Evolutionary conservation across 2,113 vertebrate genomes (phyloP).

Genomic region (Progne subis): DNA sequence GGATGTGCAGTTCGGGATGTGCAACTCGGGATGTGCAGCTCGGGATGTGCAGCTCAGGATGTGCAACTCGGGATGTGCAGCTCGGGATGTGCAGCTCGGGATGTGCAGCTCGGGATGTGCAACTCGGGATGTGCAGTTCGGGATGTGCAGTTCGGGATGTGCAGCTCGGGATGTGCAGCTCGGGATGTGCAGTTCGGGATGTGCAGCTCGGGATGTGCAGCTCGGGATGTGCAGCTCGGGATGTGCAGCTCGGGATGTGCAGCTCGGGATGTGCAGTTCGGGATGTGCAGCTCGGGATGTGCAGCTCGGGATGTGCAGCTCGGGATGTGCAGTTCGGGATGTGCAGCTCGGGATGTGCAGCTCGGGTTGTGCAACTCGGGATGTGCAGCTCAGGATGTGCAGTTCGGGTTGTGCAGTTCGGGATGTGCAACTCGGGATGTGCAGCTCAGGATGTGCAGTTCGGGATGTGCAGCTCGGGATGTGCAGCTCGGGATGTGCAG

Average conservation of each 20-base stretch:
- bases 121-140: background rate
- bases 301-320: background rate
- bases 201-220: background rate
- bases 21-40: background rate
- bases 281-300: background rate
- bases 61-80: background rate
- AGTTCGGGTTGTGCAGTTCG: too few species aligned
- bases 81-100: background rate
- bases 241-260: accelerated
- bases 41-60: background rate
- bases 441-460: background rate
- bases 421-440: background rate
- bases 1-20: background rate
- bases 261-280: background rate
- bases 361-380: too few species aligned
- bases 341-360: background rate
- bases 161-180: background rate
- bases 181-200: background rate
- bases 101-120: accelerated
- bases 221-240: background rate
- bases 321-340: background rate
- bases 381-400: background rate
- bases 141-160: background rate
- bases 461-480: background rate
- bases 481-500: background rate